Conservation (phyloP, 2,797 vertebrate genomes). For the Anabas testudineus region DNA sequence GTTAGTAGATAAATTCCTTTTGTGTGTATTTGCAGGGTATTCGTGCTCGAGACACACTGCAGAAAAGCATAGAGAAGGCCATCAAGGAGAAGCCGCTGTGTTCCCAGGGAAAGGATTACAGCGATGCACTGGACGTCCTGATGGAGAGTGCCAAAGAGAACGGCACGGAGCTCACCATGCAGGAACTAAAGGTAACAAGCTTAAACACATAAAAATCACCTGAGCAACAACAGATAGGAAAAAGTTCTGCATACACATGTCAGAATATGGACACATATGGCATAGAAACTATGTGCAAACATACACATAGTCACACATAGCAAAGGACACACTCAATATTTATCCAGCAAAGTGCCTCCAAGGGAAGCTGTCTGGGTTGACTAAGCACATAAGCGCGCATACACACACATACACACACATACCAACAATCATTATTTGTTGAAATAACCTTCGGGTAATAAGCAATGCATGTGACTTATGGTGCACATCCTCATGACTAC, state of each 20-base stretch:
- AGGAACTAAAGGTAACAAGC: constrained; percentile 93
- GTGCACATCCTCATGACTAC: constrained; percentile 34
- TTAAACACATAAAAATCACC: neutral
- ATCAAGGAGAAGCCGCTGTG: constrained; percentile 95
- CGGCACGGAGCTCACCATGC: constrained; percentile 95
- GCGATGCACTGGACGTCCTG: constrained; percentile 93
- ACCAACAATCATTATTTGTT: constrained; percentile 25
- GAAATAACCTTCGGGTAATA: constrained; percentile 22
- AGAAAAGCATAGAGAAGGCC: constrained; percentile 94
- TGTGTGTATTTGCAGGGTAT: constrained; percentile 86
- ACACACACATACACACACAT: neutral
- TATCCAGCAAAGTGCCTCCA: constrained; percentile 37
- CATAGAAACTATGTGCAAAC: neutral
- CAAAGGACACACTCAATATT: constrained; percentile 29
- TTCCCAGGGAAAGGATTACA: constrained; percentile 94
- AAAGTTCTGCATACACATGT: neutral
- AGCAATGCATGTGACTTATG: constrained; percentile 5
- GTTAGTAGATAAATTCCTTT: neutral
- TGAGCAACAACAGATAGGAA: neutral
- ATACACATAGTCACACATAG: neutral
- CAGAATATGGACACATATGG: neutral
- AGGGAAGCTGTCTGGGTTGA: constrained; percentile 19
- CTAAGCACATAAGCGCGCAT: constrained; percentile 20
- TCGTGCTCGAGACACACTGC: constrained; percentile 91
- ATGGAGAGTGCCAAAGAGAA: constrained; percentile 97